These are phyloP conservation scores for Collichthys lucidus DNA, from an alignment of 2,113 vertebrate species.

Conservation along the genomic window DNA sequence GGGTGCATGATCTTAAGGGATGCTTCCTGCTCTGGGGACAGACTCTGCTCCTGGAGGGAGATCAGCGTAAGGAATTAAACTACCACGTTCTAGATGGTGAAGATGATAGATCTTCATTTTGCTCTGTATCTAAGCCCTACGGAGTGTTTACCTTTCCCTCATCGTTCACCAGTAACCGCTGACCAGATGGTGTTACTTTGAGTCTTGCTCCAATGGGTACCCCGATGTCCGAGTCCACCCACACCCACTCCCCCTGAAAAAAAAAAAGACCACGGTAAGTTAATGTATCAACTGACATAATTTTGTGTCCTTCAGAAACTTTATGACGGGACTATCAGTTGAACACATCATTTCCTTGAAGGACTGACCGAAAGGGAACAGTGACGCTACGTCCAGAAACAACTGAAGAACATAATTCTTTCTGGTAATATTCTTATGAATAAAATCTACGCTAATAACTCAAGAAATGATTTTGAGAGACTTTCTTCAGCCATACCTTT, in stretches of 20 bases:
- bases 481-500: constrained; percentile 63
- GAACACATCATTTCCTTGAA: neutral
- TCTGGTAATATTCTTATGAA: neutral
- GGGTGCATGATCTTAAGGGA: constrained; percentile 90
- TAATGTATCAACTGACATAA: neutral
- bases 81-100: no score
- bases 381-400: neutral
- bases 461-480: neutral
- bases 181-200: constrained; percentile 85
- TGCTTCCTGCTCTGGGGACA: constrained; percentile 77
- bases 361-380: neutral
- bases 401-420: neutral
- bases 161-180: constrained; percentile 88
- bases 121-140: accelerated
- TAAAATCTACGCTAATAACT: neutral
- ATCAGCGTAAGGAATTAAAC: neutral
- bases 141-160: constrained; percentile 89
- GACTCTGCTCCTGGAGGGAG: constrained; percentile 85
- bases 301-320: neutral
- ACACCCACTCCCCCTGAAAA: constrained; percentile 92
- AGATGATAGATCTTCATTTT: neutral
- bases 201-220: constrained; percentile 90
- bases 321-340: neutral
- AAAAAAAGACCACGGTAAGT: neutral
- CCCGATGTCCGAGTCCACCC: constrained; percentile 84